Conservation (phyloP, 2,797 vertebrate genomes). For the Myripristis jacobus region DNA sequence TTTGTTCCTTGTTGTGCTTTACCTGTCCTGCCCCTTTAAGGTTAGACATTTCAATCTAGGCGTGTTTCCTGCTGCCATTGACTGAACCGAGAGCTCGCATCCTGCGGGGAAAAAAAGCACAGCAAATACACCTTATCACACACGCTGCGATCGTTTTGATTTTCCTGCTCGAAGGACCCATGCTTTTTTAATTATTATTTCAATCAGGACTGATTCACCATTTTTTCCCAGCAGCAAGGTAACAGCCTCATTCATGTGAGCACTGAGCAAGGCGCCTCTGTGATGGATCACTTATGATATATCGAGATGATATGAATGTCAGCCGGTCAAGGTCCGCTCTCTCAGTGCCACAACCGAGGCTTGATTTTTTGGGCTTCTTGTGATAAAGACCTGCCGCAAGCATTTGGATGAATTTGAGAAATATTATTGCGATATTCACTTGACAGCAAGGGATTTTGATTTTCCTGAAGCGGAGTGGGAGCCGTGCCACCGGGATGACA, state of each 20-base stretch:
- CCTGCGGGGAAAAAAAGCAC: conserved; percentile 69
- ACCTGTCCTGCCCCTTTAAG: conserved; percentile 86
- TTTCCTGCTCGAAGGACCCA: neutral
- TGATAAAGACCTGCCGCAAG: conserved; percentile 63
- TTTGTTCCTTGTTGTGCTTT: conserved; percentile 76
- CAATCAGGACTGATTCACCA: neutral
- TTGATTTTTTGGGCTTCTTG: conserved; percentile 45
- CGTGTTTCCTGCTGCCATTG: conserved; percentile 88
- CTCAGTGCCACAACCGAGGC: conserved; percentile 51
- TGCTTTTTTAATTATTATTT: neutral
- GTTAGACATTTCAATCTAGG: conserved; percentile 83
- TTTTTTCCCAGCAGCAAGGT: neutral
- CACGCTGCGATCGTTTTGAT: conserved; percentile 13
- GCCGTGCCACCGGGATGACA: conserved; percentile 50
- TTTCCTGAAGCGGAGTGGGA: conserved; percentile 49
- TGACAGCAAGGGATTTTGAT: conserved; percentile 25
- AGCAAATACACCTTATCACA: conserved; percentile 24
- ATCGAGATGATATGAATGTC: conserved; percentile 79
- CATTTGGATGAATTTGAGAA: conserved; percentile 57
- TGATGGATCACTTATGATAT: conserved; percentile 45
- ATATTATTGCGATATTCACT: neutral
- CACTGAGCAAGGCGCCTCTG: neutral
- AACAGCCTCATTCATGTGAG: neutral
- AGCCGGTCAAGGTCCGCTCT: conserved; percentile 81
- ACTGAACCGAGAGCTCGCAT: conserved; percentile 73